Conservation (phyloP, 37 sponge, comb jelly and placozoan genomes). For the Mnemiopsis leidyi region DNA sequence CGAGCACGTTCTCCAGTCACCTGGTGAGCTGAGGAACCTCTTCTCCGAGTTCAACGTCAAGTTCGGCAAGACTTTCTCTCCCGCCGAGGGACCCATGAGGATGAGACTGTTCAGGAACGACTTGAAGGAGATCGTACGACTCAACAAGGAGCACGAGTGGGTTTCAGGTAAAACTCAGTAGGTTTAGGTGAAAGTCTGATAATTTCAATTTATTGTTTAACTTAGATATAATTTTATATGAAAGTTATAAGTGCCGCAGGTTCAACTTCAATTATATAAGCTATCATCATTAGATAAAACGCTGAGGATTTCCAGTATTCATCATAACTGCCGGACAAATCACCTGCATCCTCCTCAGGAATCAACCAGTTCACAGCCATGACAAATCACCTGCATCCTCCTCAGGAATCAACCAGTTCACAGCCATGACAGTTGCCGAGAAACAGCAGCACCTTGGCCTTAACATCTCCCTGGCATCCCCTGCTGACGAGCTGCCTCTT, state of each 20-base stretch:
- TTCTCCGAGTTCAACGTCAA: not conserved
- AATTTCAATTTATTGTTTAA: not conserved
- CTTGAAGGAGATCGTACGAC: not conserved
- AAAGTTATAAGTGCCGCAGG: too few species aligned
- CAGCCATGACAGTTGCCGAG: conserved; percentile 17
- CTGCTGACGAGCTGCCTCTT: not conserved
- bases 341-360: not conserved
- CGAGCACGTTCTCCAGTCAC: not conserved
- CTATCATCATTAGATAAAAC: too few species aligned
- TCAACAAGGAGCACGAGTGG: conserved; percentile 38
- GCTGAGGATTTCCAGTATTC: too few species aligned
- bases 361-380: not conserved
- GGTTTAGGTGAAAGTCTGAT: too few species aligned
- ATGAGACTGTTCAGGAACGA: conserved; percentile 23
- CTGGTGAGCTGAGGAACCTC: not conserved
- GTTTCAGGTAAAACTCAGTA: not conserved
- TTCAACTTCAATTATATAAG: too few species aligned
- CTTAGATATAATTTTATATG: not conserved
- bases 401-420: conserved; percentile 19
- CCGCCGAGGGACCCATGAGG: not conserved
- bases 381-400: not conserved
- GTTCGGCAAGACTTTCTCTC: not conserved
- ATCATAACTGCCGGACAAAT: too few species aligned
- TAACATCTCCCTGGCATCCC: not conserved
- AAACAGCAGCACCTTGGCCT: not conserved